Conservation (phyloP, 35 echinoderm and acorn worm species). For the Anneissia japonica region DNA sequence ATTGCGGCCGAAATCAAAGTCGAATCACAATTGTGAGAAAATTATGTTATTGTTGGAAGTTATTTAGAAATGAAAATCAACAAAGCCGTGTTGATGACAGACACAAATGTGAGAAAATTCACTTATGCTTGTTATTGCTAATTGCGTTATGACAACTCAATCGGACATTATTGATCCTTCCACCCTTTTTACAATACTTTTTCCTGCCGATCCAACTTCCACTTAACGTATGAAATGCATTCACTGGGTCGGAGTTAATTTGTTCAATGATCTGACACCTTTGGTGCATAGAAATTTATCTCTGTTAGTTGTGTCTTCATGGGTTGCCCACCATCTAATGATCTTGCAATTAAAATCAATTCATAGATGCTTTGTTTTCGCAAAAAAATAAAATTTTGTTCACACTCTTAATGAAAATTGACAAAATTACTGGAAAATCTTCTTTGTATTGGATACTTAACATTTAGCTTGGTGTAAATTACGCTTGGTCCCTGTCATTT, state of each 20-base stretch:
- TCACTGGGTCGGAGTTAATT: not conserved
- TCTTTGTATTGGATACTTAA: not conserved
- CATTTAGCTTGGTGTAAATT: not conserved
- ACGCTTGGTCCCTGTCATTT: not conserved
- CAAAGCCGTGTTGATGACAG: not conserved
- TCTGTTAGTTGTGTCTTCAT: not conserved
- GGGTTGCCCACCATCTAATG: not conserved
- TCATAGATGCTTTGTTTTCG: not conserved
- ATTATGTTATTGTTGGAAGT: not conserved
- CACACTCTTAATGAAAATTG: not conserved
- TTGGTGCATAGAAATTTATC: not conserved
- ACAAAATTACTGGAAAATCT: not conserved
- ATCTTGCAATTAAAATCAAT: not conserved
- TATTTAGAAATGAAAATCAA: not conserved
- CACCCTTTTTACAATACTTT: not conserved
- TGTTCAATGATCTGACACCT: not conserved
- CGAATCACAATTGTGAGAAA: not conserved
- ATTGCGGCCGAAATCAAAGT: not conserved
- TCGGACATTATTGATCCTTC: not conserved
- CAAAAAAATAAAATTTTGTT: not conserved
- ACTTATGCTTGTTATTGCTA: not conserved
- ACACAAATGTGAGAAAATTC: not conserved
- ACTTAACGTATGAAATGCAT: not conserved
- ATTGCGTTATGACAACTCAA: not conserved
- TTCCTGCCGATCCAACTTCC: not conserved